Base-by-base conservation (phyloP, 2,797 vertebrate species). In the Acanthurus lineatus region DNA sequence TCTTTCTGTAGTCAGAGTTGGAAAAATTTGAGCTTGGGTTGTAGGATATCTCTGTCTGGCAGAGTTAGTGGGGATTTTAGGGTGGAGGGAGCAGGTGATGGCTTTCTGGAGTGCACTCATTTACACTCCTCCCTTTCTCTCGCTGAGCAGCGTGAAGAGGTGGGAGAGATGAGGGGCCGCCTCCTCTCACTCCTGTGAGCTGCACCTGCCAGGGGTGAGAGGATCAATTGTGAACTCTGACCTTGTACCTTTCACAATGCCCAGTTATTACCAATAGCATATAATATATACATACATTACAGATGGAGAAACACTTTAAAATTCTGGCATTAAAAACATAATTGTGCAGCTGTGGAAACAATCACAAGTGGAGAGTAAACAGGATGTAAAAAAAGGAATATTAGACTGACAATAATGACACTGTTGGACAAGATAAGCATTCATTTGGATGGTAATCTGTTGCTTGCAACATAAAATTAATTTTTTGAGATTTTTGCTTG, bases 21-120 rank as follows among this genome's bases (percentile, higher is more conserved):
- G 71, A 68, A 80, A 88, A 85, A 85, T 87, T 77, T 73, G 81
- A 87, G 88, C 82, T 64, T 67, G 84, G 83, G 82, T 86, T 76
- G 81, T 69, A 79, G 88, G 81, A 89, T 86, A 92, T 92, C 86
- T 85, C 83, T 89, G 86, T 90, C 83, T 87, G 89, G 83, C 86
- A 62, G 90, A 84, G 89, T 91, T 87, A 63, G 86, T 82, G 91
- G 89, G 90, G 88, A 89, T 86, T 89, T 91, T 75, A 81, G 92
- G 90, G 92, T 90, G 92, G 91, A 91, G 93, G 93, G 94, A 96
- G 95, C 95, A 96, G 95, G 95, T 96, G 95, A 96, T 94, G 92
- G 94, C 93, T 94, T 94, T 95, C 92, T 95, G 93, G 94, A 95
- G 94, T 88, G 94, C 94, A 91, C 94, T 93, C 95, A 94, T 96